Conservation (phyloP, 2,888 invertebrate genomes). For the Coelinius sp. region DNA sequence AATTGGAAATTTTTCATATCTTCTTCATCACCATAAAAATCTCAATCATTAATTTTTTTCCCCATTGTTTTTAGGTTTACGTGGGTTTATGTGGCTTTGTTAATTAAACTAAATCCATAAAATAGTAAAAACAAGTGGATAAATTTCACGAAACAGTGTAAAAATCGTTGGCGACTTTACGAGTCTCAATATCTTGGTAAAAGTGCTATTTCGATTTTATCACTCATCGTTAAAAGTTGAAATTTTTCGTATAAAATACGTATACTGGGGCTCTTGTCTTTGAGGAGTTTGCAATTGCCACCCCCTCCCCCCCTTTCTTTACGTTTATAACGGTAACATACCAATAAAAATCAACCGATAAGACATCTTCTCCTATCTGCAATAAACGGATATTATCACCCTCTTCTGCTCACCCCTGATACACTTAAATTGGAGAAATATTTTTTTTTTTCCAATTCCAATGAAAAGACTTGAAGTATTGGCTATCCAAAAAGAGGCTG, state of each 20-base stretch:
- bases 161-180: conserved; percentile 21
- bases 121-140: not conserved
- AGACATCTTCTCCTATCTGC: conserved; percentile 35
- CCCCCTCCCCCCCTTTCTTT: not conserved
- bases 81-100: not conserved
- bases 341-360: conserved; percentile 43
- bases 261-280: not conserved
- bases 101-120: not conserved
- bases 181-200: conserved; percentile 21
- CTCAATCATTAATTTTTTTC: not conserved
- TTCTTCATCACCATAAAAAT: not conserved
- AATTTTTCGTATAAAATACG: conserved; percentile 1
- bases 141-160: not conserved
- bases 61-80: not conserved
- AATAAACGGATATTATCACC: conserved; percentile 39
- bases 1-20: not conserved
- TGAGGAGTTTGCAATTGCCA: not conserved
- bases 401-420: not conserved
- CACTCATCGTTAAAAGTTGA: conserved; percentile 36
- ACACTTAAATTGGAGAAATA: conserved; percentile 2
- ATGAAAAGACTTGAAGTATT: no score
- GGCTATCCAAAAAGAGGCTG: no score
- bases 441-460: no score
- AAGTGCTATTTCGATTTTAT: conserved; percentile 43
- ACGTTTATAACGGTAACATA: conserved; percentile 37